Percentiles rank a stretch among this genome's conserved stretches.
phyloP scores from a whole-genome alignment of 1,140 invertebrate genomes.

The Lordiphosa collinella region DNA sequence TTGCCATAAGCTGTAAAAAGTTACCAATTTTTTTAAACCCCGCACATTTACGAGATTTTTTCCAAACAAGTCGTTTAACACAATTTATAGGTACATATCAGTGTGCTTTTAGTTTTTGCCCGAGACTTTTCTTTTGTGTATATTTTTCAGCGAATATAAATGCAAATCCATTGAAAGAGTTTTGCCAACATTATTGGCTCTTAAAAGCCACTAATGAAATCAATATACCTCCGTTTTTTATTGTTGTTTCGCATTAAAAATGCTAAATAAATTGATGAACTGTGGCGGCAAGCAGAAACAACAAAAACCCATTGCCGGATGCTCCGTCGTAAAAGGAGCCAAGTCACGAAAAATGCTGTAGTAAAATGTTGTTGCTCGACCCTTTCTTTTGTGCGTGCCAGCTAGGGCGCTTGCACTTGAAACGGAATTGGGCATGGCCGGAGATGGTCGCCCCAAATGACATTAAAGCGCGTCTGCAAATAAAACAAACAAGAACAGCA shows the following conservation, averaged over 20 bases:
- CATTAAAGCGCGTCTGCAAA: slow-evolving; percentile 73
- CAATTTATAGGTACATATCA: no score
- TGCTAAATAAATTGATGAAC: slow-evolving; percentile 73
- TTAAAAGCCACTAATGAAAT: slow-evolving; percentile 70
- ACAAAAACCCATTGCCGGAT: slow-evolving; percentile 21
- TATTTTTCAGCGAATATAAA: no score
- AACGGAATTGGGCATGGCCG: not conserved
- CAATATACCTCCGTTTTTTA: slow-evolving; percentile 57
- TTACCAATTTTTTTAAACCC: no score
- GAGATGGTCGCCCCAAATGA: slow-evolving; percentile 43
- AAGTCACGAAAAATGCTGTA: slow-evolving; percentile 5
- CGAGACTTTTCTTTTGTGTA: not conserved
- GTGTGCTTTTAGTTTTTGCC: no score
- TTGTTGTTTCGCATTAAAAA: slow-evolving; percentile 62
- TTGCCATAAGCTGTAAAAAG: slow-evolving; percentile 32
- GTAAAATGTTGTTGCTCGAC: slow-evolving; percentile 37
- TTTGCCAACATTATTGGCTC: slow-evolving; percentile 42
- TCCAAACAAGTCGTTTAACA: no score
- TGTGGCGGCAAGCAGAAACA: slow-evolving; percentile 41
- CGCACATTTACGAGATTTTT: no score
- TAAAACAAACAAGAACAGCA: slow-evolving; percentile 59
- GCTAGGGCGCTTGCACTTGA: slow-evolving; percentile 39
- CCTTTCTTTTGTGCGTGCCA: slow-evolving; percentile 12
- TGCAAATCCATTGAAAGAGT: not conserved
- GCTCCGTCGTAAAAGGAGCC: slow-evolving; percentile 46